Conservation (phyloP, 2,797 vertebrate genomes). For the Melopsittacus undulatus region DNA sequence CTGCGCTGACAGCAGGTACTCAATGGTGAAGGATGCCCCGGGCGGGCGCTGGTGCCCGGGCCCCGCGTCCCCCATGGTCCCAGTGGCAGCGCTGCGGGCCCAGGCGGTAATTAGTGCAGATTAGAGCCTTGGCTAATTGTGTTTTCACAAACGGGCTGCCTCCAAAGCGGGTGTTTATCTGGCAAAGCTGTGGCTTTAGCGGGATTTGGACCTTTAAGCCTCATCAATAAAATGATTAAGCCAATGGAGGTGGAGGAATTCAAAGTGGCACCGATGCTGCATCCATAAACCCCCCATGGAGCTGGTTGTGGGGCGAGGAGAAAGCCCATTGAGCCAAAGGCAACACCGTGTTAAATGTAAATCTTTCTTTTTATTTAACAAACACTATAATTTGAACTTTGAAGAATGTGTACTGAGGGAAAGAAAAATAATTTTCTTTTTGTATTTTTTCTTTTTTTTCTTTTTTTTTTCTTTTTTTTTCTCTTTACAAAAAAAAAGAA, state of each 20-base stretch:
- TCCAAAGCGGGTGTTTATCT: slow-evolving; percentile 72
- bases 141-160: slow-evolving; percentile 69
- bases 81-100: background rate
- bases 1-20: slow-evolving; percentile 76
- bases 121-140: slow-evolving; percentile 73
- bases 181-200: slow-evolving; percentile 68
- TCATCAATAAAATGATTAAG: slow-evolving; percentile 76
- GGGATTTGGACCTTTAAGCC: slow-evolving; percentile 72
- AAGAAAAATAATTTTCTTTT: slow-evolving; percentile 54
- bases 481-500: slow-evolving; percentile 25
- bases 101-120: slow-evolving; percentile 59
- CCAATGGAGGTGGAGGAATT: slow-evolving; percentile 65
- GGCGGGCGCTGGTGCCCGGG: fast-evolving
- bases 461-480: background rate
- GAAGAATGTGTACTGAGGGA: slow-evolving; percentile 45
- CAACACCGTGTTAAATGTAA: background rate
- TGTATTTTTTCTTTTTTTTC: background rate
- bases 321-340: background rate
- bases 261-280: background rate
- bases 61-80: background rate
- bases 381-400: slow-evolving; percentile 59
- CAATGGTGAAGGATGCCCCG: slow-evolving; percentile 81
- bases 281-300: background rate
- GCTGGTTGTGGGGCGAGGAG: background rate
- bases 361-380: slow-evolving; percentile 68